Base-by-base conservation (phyloP, 1,140 invertebrate species). In the Heliconius eleuchia region DNA sequence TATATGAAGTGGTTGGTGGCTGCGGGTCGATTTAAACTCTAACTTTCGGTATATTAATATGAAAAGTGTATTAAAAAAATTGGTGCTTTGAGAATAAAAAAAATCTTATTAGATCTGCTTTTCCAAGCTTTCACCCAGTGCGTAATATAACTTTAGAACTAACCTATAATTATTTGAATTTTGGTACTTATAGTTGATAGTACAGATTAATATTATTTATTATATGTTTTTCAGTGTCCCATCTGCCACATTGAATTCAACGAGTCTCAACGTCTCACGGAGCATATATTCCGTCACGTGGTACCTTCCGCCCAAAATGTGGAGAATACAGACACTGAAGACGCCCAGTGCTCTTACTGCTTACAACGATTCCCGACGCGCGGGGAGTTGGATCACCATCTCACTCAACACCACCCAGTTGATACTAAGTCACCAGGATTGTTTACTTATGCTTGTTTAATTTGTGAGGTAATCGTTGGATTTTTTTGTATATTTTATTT, bases 241-340 rank as follows among this genome's bases (percentile, higher is more conserved):
- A 91, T 96, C 84, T 95, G 97, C 92, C 84, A 92, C 87, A 82
- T 95, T 81, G 89, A 92, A 34, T 95, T 96, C 86, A 87, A 94
- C 80, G 95, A 96, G 74, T 96, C 96, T 94, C 95, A 95, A 2
- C 94, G 96, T 71, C 94, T 98, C 2, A 96, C 97, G 95, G 95
- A 95, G 11, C 97, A 98, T 89, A 89, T 97, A 79, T 96, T 96
- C 71, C 93, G 90, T 8, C 97, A 98, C 87, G 96, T 96, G 72
- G 93, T 93, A 30, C 84, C 90, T 0, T 88, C 94, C 27, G 87
- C 89, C 8, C 91, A 86, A 23, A 66, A 30, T 30, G 60, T 23
- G 60, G 60, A 66, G 13, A 66, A 23, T 30, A 23, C 60, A 30
- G 87, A 86, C 71, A 95, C 94, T 34, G 86, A 91, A 3, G 84